These are phyloP conservation scores for Micromussa lordhowensis DNA, from an alignment of 92 coral and sea anemone species.

Conservation along the genomic window DNA sequence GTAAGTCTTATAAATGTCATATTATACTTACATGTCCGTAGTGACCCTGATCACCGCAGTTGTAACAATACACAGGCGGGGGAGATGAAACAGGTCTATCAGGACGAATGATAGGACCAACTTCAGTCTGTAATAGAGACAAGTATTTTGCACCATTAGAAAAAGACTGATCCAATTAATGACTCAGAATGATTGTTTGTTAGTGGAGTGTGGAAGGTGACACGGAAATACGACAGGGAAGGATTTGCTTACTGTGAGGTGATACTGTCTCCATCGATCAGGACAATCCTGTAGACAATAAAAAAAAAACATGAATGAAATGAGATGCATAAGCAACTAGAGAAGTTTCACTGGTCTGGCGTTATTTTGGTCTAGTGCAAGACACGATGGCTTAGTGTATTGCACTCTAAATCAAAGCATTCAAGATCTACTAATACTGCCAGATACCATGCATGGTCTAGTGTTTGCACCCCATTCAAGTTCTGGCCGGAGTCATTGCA, in stretches of 20 bases:
- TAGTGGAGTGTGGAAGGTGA: background rate
- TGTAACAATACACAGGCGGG: conserved; percentile 70
- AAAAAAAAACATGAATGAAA: background rate
- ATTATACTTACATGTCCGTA: conserved; percentile 77
- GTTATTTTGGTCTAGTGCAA: background rate
- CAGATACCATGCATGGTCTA: too few species aligned
- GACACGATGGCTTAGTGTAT: background rate
- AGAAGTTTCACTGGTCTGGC: background rate
- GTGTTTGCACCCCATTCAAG: too few species aligned
- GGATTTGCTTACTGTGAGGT: conserved; percentile 80
- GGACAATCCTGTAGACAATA: conserved; percentile 77
- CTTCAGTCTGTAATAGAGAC: background rate
- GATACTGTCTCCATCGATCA: conserved; percentile 95
- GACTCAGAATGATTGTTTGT: background rate
- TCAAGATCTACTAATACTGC: too few species aligned
- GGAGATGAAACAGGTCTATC: background rate
- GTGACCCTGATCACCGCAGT: conserved; percentile 79
- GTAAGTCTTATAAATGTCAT: background rate
- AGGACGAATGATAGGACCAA: conserved; percentile 27
- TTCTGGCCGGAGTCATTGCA: too few species aligned
- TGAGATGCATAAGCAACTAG: background rate
- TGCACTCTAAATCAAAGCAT: background rate
- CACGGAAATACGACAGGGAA: background rate
- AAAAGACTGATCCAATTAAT: background rate
- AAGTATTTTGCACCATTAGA: background rate